These are phyloP conservation scores for Lasioglossum albipes DNA, from an alignment of 1,140 invertebrate species.

Conservation along the genomic window DNA sequence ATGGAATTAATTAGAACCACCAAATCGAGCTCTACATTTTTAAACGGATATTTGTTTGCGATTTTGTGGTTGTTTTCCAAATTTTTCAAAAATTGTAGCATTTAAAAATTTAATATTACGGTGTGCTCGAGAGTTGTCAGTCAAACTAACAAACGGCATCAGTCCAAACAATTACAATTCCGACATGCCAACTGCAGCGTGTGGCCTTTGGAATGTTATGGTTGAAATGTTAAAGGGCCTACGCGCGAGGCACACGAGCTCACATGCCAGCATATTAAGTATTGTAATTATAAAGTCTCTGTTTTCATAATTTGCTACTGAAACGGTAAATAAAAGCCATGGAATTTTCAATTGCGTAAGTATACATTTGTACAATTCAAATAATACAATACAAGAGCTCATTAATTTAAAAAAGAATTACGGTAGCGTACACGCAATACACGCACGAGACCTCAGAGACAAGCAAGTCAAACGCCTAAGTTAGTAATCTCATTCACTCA, in stretches of 20 bases:
- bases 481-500: not conserved
- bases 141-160: not conserved
- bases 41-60: no score
- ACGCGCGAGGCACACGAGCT: not conserved
- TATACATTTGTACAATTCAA: not conserved
- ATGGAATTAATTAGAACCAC: no score
- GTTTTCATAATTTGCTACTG: not conserved
- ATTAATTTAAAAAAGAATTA: no score
- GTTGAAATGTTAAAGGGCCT: slow-evolving; percentile 32
- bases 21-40: no score
- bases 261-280: not conserved
- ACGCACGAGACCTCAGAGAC: no score
- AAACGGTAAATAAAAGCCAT: no score
- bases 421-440: no score
- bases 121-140: not conserved
- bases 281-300: not conserved
- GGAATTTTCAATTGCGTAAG: not conserved
- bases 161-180: not conserved
- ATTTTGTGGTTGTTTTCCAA: no score
- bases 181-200: not conserved
- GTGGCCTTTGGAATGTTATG: slow-evolving; percentile 10
- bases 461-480: not conserved
- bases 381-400: no score
- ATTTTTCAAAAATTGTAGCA: no score
- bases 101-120: no score